Conservation (phyloP, 2,888 invertebrate species). For the Pachydiplax longipennis region DNA sequence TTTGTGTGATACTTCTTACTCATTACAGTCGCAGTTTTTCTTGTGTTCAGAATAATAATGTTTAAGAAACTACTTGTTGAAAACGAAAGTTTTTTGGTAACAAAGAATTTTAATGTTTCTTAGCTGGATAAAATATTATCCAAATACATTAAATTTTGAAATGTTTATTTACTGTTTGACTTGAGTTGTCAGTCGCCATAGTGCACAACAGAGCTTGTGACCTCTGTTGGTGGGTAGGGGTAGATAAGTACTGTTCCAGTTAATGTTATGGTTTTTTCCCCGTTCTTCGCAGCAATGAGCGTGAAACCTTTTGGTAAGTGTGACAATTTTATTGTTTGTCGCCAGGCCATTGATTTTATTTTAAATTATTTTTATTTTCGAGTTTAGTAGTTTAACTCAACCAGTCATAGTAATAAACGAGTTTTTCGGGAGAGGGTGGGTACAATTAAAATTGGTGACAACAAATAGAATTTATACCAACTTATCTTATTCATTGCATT, state of each 20-base stretch:
- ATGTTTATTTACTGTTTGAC: conserved; percentile 26
- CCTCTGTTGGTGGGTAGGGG: conserved; percentile 26
- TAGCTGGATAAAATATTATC: background rate
- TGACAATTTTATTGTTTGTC: too few relatives aligned
- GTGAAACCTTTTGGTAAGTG: conserved; percentile 17
- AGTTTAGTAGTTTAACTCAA: too few relatives aligned
- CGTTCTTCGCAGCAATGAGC: background rate
- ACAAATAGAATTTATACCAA: background rate
- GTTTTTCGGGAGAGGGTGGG: background rate
- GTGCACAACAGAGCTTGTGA: conserved; percentile 36
- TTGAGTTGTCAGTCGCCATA: conserved; percentile 33
- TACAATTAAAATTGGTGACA: background rate
- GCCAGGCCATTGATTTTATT: too few relatives aligned
- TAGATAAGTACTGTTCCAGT: background rate
- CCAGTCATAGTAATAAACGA: background rate
- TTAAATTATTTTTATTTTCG: too few relatives aligned
- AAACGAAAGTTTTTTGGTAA: background rate
- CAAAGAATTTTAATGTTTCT: background rate
- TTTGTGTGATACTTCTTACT: too few relatives aligned
- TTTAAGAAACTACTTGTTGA: too few relatives aligned
- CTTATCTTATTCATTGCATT: background rate
- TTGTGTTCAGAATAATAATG: too few relatives aligned
- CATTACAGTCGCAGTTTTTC: too few relatives aligned
- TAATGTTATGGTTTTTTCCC: background rate
- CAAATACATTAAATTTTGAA: background rate